Conservation (phyloP, 1,140 invertebrate genomes). For the Leptopilina boulardi region DNA sequence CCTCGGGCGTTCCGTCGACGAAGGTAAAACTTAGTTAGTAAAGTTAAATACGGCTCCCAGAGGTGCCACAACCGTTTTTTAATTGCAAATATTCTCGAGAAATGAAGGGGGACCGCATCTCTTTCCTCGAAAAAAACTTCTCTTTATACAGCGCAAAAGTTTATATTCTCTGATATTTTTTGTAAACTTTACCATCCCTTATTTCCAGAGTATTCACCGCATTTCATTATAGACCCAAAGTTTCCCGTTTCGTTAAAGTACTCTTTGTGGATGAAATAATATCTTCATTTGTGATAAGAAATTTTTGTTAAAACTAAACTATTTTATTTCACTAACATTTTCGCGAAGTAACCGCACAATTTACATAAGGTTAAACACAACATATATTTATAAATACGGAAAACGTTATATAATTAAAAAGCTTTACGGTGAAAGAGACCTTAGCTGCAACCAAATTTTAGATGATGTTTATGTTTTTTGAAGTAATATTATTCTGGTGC, state of each 20-base stretch:
- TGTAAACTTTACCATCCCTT: constrained; percentile 13
- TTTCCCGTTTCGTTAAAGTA: not conserved
- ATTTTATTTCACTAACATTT: not conserved
- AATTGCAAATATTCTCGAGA: constrained; percentile 73
- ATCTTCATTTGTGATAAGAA: not conserved
- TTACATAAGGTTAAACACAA: too few relatives aligned
- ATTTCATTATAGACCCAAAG: not conserved
- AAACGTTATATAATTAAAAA: too few relatives aligned
- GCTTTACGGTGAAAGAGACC: too few relatives aligned
- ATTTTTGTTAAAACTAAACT: not conserved
- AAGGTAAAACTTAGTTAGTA: constrained; percentile 73
- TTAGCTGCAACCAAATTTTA: not conserved
- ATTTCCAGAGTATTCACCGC: not conserved
- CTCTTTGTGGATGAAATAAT: not conserved
- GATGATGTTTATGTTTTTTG: not conserved
- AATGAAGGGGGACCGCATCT: constrained; percentile 61
- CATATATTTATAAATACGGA: too few relatives aligned
- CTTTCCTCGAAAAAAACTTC: constrained; percentile 44
- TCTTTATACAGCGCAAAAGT: constrained; percentile 46
- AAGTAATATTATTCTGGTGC: too few relatives aligned
- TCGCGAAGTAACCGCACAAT: not conserved
- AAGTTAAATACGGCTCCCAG: constrained; percentile 75
- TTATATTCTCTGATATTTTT: constrained; percentile 42
- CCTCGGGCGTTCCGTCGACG: constrained; percentile 70
- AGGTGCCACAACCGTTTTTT: constrained; percentile 72